Base-by-base conservation (phyloP, 2,113 vertebrate genomes). In the Platichthys flesus region DNA sequence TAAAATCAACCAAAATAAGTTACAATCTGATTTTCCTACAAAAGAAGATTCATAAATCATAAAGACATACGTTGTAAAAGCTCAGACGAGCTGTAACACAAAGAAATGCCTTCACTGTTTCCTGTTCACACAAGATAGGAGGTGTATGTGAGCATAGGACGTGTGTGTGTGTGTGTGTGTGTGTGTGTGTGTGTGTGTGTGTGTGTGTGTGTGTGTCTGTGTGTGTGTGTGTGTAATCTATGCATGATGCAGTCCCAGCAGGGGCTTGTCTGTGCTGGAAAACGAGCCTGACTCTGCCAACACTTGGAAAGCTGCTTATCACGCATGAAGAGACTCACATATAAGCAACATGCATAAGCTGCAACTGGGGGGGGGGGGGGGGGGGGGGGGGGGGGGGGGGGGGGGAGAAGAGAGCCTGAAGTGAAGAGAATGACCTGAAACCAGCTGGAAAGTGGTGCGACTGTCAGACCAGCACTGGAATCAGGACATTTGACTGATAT, bases 291-390 rank as follows among this genome's bases (percentile, higher is more conserved):
- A 4, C 3, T 55, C 57, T 81, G 74, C 79, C 67, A 78, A 67
- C 51, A 65, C 76, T 49, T 52, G 51, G 8, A 79, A 79, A 79
- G 68, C 72, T 76, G 59, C 67, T 76, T 74, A 73, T 59, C 66
- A 60, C 60, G 45, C 47, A 69, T 58, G 24, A 56, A 66, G 51
- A 71, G 60, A 62, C 15, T 58, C 57, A 20, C 23, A 54, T 71
- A 40, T 74, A 42, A 74, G 37, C 78, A 59, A 18, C 42, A 65
- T 16, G 23, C 56, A 14, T 47, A 51, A 24, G 28, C 21, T 54
- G 45, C 45, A 26, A 21, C 31, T 69, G 64, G 49, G 49, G 15
- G 4, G 18, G 6, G 8, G 21, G 15, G 15, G 18, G 7, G 9
- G 49, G 15, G 4, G 18, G 6, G 8, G 21, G 15, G 15, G 18